These are phyloP conservation scores for Lycocorax pyrrhopterus DNA, from an alignment of 2,113 vertebrate species.

Conservation along the genomic window DNA sequence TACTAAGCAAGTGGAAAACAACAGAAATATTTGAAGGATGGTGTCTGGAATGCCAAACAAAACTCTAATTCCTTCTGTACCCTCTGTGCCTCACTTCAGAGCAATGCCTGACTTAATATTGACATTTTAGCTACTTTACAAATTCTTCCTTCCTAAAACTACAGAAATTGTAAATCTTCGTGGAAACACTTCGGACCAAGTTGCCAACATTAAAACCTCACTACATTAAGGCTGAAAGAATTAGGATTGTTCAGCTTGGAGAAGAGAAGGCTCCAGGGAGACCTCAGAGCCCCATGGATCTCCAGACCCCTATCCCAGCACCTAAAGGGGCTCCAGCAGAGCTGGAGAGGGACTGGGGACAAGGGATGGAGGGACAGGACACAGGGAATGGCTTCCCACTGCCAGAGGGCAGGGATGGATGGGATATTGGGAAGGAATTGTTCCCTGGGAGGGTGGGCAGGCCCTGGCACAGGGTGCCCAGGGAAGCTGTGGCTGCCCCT, in stretches of 20 bases:
- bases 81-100: not conserved
- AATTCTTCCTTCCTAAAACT: not conserved
- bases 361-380: not conserved
- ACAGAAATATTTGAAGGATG: not conserved
- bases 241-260: not conserved
- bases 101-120: not conserved
- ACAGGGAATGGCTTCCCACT: not conserved
- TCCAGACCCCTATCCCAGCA: accelerated
- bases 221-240: not conserved
- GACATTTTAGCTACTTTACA: not conserved
- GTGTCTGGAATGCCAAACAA: not conserved
- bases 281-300: not conserved
- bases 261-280: not conserved
- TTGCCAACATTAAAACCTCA: not conserved
- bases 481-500: not conserved
- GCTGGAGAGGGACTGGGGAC: not conserved
- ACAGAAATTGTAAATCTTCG: not conserved
- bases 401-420: not conserved
- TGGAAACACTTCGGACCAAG: accelerated
- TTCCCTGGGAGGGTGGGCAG: not conserved
- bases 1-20: not conserved
- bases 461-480: not conserved
- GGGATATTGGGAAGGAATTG: not conserved
- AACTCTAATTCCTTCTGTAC: not conserved
- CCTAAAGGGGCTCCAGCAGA: not conserved